A percentile compares a stretch with the other conserved stretches of the same genome.
Conservation (phyloP, 2,797 vertebrate genomes). For the Cheirogaleus major region DNA sequence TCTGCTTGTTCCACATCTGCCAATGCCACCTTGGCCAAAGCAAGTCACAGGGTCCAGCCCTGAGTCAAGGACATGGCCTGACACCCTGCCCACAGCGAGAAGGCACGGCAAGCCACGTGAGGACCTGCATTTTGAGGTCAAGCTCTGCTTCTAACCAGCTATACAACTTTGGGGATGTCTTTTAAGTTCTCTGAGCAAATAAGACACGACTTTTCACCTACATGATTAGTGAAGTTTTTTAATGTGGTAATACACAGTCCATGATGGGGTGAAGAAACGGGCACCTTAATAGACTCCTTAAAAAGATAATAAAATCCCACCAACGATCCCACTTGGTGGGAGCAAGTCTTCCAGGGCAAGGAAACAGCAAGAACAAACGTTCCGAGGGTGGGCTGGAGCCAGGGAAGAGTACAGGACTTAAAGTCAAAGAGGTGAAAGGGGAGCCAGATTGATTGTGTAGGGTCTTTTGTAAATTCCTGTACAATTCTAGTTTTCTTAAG, state of each 20-base stretch:
- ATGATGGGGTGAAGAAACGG: background rate
- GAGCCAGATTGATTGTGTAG: background rate
- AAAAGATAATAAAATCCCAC: too few relatives aligned
- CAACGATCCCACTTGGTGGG: too few relatives aligned
- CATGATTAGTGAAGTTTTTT: background rate
- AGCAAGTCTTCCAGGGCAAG: background rate
- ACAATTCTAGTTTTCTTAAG: background rate
- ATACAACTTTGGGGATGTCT: background rate
- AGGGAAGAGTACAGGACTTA: rapidly evolving
- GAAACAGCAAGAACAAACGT: background rate
- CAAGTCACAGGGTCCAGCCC: background rate
- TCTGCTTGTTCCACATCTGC: background rate
- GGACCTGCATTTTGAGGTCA: background rate
- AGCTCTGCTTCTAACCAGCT: background rate
- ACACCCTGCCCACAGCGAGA: background rate
- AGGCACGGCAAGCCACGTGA: background rate
- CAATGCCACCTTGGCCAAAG: background rate
- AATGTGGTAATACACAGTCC: background rate
- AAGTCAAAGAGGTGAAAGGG: background rate
- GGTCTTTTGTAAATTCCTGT: background rate
- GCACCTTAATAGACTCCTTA: background rate
- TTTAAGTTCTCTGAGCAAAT: conserved; percentile 1
- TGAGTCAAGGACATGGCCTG: background rate
- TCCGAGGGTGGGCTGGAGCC: background rate
- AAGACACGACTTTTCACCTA: background rate